These are phyloP conservation scores for Hylaeus anthracinus DNA, from an alignment of 1,140 invertebrate species.

Conservation along the genomic window DNA sequence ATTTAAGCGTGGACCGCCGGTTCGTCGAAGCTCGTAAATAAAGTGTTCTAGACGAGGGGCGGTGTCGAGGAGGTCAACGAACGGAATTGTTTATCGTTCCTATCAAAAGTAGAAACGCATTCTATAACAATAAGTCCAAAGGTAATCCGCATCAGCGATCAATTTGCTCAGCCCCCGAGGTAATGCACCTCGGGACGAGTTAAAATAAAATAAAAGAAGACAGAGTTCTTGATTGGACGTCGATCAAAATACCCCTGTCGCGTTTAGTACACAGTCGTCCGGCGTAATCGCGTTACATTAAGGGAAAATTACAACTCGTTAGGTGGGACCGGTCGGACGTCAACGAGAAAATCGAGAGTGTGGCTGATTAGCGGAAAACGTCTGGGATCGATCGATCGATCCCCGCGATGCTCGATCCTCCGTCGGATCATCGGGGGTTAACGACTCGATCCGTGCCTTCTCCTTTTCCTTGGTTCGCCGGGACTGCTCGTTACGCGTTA, in stretches of 20 bases:
- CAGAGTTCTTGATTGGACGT: neutral
- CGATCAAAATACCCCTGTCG: neutral
- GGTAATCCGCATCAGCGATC: no score
- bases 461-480: slow-evolving; percentile 22
- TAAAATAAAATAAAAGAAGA: neutral
- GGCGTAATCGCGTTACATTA: neutral
- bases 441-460: slow-evolving; percentile 40
- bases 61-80: neutral
- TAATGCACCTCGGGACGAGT: no score
- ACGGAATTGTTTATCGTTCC: neutral
- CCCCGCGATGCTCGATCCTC: neutral
- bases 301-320: slow-evolving; percentile 4
- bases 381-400: neutral
- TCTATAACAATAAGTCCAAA: no score
- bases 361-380: neutral
- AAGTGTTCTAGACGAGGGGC: no score
- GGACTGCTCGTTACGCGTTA: slow-evolving; percentile 66
- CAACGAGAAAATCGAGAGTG: neutral
- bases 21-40: no score
- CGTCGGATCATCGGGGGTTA: slow-evolving; percentile 37
- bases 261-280: neutral
- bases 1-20: neutral
- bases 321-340: neutral
- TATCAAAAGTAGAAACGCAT: no score
- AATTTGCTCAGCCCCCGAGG: no score